A percentile compares a stretch with the other conserved stretches of the same genome.
Conservation (phyloP, 2,797 vertebrate species). For the Stomatorhinus walkeri region DNA sequence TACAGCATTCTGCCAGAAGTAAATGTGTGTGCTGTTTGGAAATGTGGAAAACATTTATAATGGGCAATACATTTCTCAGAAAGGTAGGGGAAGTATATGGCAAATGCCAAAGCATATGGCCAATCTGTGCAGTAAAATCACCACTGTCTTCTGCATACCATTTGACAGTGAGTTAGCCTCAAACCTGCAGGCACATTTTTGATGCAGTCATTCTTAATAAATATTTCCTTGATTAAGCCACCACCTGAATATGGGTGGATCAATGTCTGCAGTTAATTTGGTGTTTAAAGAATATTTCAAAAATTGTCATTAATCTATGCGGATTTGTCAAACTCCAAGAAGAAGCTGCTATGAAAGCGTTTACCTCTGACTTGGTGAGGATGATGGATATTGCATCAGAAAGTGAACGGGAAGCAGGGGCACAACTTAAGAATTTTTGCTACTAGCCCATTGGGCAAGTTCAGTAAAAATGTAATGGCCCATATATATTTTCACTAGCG, state of each 20-base stretch:
- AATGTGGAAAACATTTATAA: background rate
- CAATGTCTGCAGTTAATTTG: background rate
- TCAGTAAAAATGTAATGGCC: background rate
- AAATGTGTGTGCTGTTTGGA: background rate
- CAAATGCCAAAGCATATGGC: background rate
- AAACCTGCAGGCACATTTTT: background rate
- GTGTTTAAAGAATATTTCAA: background rate
- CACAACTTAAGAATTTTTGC: background rate
- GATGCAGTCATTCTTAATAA: background rate
- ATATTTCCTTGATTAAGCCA: background rate
- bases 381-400: background rate
- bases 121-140: background rate
- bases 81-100: background rate
- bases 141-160: background rate
- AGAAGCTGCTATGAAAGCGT: background rate
- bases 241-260: background rate
- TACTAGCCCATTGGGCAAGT: background rate
- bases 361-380: background rate
- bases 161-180: background rate
- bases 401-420: background rate
- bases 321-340: background rate
- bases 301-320: background rate
- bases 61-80: background rate
- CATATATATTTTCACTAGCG: background rate
- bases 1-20: background rate